Evolutionary conservation across 2,113 vertebrate genomes (phyloP).

Genomic region (Rutilus rutilus): DNA sequence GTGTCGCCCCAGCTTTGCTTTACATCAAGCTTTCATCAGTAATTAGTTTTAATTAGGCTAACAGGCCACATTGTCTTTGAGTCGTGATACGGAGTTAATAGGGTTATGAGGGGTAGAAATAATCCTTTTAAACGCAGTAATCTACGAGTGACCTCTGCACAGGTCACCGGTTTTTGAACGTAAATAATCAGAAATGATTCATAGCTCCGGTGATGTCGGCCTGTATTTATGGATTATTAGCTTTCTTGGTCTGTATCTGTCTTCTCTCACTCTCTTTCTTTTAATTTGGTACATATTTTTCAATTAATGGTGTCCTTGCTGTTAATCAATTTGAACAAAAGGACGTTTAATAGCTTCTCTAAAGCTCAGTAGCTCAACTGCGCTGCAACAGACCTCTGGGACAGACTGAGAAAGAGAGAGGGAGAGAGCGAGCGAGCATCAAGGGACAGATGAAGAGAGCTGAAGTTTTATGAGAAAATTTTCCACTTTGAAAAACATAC

Average conservation of each 20-base stretch:
- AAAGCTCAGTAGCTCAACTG: slow-evolving; percentile 21
- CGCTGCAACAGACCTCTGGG: slow-evolving; percentile 1
- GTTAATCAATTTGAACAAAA: slow-evolving; percentile 56
- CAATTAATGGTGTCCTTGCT: slow-evolving; percentile 53
- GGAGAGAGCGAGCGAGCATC: neutral
- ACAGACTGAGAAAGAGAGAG: neutral
- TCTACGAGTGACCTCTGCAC: slow-evolving; percentile 61
- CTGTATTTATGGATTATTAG: slow-evolving; percentile 70
- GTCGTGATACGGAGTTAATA: slow-evolving; percentile 63
- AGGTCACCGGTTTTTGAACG: slow-evolving; percentile 70
- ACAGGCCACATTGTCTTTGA: slow-evolving; percentile 66
- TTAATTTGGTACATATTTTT: slow-evolving; percentile 52
- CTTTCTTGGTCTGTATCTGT: slow-evolving; percentile 22
- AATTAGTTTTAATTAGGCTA: slow-evolving; percentile 76
- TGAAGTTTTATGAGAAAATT: slow-evolving; percentile 42
- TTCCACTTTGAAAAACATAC: slow-evolving; percentile 41
- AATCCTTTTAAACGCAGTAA: slow-evolving; percentile 65
- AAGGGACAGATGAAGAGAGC: slow-evolving; percentile 15
- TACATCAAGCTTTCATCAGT: slow-evolving; percentile 70
- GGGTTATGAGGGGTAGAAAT: slow-evolving; percentile 63
- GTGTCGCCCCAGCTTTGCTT: slow-evolving; percentile 56
- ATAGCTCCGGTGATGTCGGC: slow-evolving; percentile 64
- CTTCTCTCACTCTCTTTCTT: slow-evolving; percentile 17
- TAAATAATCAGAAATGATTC: slow-evolving; percentile 70
- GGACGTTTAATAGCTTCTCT: slow-evolving; percentile 46